phyloP scores from a whole-genome alignment of 2,888 invertebrate genomes.

The Heliconius sara region DNA sequence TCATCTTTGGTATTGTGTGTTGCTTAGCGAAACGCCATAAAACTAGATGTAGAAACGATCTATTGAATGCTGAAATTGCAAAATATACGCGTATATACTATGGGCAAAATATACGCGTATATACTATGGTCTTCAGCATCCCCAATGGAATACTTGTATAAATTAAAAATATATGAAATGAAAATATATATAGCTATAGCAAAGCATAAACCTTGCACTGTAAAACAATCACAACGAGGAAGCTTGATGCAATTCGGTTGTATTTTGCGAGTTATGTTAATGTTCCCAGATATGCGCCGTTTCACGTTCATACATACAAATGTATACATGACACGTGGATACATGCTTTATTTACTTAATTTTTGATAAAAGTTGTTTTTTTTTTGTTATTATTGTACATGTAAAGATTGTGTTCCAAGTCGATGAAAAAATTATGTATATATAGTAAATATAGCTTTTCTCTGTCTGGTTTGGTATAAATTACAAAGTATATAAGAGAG shows the following conservation, averaged over 20 bases:
- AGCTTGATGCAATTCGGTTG: slow-evolving; percentile 24
- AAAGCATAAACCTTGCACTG: not conserved
- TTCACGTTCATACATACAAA: slow-evolving; percentile 9
- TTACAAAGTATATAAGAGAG: not conserved
- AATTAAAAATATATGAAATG: not conserved
- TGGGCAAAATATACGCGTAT: too few species aligned
- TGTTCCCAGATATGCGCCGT: slow-evolving; percentile 24
- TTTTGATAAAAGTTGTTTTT: not conserved
- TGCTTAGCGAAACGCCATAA: too few species aligned
- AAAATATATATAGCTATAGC: not conserved
- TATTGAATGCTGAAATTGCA: too few species aligned
- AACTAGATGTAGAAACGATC: too few species aligned
- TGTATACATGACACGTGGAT: not conserved
- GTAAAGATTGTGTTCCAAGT: not conserved
- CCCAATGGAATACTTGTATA: not conserved
- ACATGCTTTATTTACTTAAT: not conserved
- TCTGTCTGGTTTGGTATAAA: not conserved
- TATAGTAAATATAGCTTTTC: not conserved
- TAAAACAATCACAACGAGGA: slow-evolving; percentile 1
- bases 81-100: too few species aligned
- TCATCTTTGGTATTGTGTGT: too few species aligned
- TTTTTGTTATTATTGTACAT: not conserved
- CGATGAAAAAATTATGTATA: not conserved
- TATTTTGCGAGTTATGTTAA: slow-evolving; percentile 31
- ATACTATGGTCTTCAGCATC: too few species aligned